Conservation (phyloP, 2,797 vertebrate species). For the Nyctalus aviator region DNA sequence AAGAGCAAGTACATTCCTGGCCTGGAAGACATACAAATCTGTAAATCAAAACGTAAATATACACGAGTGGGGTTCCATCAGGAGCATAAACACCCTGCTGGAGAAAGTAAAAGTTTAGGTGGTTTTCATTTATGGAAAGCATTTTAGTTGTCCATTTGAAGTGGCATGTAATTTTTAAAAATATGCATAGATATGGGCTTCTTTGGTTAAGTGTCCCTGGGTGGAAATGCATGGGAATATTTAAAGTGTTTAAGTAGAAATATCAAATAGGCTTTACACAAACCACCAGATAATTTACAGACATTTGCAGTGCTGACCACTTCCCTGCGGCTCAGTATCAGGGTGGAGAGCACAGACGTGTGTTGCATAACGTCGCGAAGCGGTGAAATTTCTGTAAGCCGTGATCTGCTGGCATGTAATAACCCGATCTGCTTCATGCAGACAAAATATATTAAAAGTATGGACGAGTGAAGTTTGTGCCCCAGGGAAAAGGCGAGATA, state of each 20-base stretch:
- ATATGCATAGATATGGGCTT: constrained; percentile 3
- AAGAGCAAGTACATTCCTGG: constrained; percentile 37
- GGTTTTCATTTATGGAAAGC: constrained; percentile 57
- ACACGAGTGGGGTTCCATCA: constrained; percentile 60
- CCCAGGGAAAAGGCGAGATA: constrained; percentile 92
- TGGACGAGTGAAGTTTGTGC: constrained; percentile 91
- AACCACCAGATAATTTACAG: constrained; percentile 82
- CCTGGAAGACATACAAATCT: constrained; percentile 31
- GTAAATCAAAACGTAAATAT: constrained; percentile 37
- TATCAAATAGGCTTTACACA: constrained; percentile 72
- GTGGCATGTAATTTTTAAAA: constrained; percentile 57
- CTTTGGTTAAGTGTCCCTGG: constrained; percentile 41
- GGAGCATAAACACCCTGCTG: constrained; percentile 43
- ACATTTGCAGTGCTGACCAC: constrained; percentile 77
- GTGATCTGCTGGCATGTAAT: constrained; percentile 90
- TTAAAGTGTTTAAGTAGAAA: constrained; percentile 82
- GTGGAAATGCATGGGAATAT: constrained; percentile 73
- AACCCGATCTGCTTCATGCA: constrained; percentile 90
- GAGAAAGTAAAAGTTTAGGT: constrained; percentile 52
- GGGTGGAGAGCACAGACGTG: constrained; percentile 81
- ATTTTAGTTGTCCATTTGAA: constrained; percentile 33
- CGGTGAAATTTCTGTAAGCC: constrained; percentile 89
- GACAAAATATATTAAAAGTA: constrained; percentile 92
- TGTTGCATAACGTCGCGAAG: constrained; percentile 83
- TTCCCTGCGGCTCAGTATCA: constrained; percentile 78